Conservation (phyloP, 2,797 vertebrate species). For the Lates japonicus region DNA sequence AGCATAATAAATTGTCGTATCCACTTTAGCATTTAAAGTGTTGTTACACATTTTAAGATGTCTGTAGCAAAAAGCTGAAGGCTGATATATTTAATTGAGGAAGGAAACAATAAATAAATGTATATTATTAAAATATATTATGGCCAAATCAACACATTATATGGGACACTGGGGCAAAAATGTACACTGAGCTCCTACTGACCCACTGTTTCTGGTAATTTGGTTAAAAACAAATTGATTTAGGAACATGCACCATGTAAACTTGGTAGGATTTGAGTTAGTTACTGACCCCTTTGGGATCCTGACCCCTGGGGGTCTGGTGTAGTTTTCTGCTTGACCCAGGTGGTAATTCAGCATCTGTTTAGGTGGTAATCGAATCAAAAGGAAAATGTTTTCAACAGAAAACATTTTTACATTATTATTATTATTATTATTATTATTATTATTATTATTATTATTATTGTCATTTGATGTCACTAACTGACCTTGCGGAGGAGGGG, state of each 20-base stretch:
- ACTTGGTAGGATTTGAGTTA: too few relatives aligned
- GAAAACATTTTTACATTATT: neutral
- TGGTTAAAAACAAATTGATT: neutral
- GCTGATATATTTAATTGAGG: neutral
- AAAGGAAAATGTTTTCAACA: neutral
- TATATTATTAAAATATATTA: too few relatives aligned
- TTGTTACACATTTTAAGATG: neutral
- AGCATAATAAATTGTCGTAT: neutral
- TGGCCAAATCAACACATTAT: neutral
- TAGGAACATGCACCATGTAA: neutral
- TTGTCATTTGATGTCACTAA: conserved; percentile 10
- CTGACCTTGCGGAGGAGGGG: conserved; percentile 75
- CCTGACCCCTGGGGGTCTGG: neutral
- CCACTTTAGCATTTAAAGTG: neutral
- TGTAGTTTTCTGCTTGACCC: neutral
- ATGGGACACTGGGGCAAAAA: neutral
- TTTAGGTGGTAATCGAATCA: neutral
- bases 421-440: neutral
- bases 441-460: conserved; percentile 1
- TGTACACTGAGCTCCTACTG: neutral
- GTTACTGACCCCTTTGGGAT: too few relatives aligned
- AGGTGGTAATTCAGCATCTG: neutral
- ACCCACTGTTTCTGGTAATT: neutral
- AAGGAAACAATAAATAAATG: neutral
- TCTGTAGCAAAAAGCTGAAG: neutral